Base-by-base conservation (phyloP, 2,888 invertebrate genomes). In the Eupithecia pulchellata region DNA sequence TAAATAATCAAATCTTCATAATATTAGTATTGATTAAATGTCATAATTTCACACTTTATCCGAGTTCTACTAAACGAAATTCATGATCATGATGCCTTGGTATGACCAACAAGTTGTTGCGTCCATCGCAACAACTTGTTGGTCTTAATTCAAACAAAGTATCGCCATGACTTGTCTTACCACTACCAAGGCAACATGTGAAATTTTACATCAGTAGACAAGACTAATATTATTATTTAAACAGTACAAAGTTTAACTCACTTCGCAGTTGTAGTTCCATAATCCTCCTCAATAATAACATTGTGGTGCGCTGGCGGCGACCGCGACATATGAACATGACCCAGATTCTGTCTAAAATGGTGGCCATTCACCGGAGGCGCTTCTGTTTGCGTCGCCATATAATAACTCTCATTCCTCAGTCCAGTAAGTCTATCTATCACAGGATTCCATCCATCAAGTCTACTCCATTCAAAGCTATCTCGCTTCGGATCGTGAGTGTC, bases 331-430 rank as follows among this genome's bases (percentile, higher is more conserved):
- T 93, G 92, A 52, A 91, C 91, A 61, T 93, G 93, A 0, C 91
- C 91, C 70, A 88, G 71, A 73, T 90, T 90, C 57, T 85, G 91
- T 39, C 91, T 84, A 58, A 86, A 91, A 66, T 91, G 86, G 70
- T 94, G 93, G 27, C 92, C 93, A 70, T 95, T 95, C 66, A 95
- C 94, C 2, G 81, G 78, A 5, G 97, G 96, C 20, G 72, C 95
- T 3, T 95, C 95, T 32, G 95, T 94, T 79, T 96, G 96, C 57
- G 96, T 96, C 81, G 98, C 98, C 95, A 97, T 96, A 83, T 98
- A 98, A 85, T 99, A 99, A 84, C 98, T 99, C 87, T 99, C 98
- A 84, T 98, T 99, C 71, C 98, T 95, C 71, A 98, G 86, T 17
- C 96, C 96, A 64, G 98, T 98, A 83, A 98, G 93, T 84, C 98